Percentiles rank a stretch among this genome's conserved stretches.
Evolutionary conservation across 1,140 invertebrate species (phyloP).

Genomic region (Drosophila tsacasi): DNA sequence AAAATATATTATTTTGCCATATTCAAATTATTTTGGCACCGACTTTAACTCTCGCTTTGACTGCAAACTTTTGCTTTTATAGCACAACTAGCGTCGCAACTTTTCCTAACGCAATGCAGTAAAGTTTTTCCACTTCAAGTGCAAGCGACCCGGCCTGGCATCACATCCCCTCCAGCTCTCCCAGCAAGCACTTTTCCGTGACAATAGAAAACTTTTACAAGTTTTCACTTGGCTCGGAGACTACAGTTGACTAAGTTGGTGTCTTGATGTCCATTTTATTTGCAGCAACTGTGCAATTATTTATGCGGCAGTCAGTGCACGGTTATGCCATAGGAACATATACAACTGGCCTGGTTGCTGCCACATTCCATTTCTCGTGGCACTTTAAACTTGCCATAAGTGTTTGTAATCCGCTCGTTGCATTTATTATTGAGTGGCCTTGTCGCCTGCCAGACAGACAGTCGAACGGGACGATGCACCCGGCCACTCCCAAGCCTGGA

Average conservation of each 20-base stretch:
- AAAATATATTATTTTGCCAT: conserved; percentile 36
- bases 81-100: conserved; percentile 62
- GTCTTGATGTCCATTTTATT: conserved; percentile 80
- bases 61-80: conserved; percentile 79
- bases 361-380: conserved; percentile 42
- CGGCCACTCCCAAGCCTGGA: conserved; percentile 6
- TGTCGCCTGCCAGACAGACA: conserved; percentile 54
- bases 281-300: conserved; percentile 79
- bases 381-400: conserved; percentile 77
- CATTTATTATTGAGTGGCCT: conserved; percentile 80
- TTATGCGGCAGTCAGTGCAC: conserved; percentile 55
- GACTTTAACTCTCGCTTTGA: conserved; percentile 79
- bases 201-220: conserved; percentile 65
- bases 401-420: conserved; percentile 81
- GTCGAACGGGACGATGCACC: conserved; percentile 53
- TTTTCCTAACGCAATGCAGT: conserved; percentile 66
- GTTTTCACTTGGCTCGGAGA: conserved; percentile 69
- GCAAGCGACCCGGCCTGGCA: conserved; percentile 44
- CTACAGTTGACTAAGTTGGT: conserved; percentile 68
- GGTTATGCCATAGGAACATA: conserved; percentile 23
- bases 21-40: conserved; percentile 35
- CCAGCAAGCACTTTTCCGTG: conserved; percentile 37
- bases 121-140: conserved; percentile 81
- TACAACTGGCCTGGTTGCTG: conserved; percentile 16
- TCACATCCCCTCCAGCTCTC: neutral